phyloP scores from a whole-genome alignment of 2,113 vertebrate species.

The Sialia sialis region DNA sequence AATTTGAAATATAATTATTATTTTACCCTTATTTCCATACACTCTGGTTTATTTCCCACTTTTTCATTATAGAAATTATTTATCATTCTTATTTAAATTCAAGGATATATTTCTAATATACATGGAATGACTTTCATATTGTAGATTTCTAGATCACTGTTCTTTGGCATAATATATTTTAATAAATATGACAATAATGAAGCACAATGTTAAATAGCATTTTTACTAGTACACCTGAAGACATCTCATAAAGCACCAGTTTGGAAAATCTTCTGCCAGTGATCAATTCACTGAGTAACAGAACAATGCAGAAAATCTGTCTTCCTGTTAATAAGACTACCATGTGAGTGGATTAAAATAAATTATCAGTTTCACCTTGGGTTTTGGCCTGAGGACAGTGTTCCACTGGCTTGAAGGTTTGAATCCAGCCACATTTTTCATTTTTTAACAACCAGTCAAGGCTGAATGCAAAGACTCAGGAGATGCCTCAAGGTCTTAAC shows the following conservation, averaged over 20 bases:
- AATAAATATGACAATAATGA: background rate
- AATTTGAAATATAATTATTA: background rate
- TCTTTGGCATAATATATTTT: background rate
- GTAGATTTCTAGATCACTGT: background rate
- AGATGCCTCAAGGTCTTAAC: background rate
- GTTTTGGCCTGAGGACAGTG: background rate
- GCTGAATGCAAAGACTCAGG: background rate
- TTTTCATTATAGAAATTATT: background rate
- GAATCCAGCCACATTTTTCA: background rate
- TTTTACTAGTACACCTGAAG: background rate
- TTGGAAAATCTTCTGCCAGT: background rate
- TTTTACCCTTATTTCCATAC: background rate
- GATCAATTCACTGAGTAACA: background rate
- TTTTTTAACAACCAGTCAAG: slow-evolving; percentile 12
- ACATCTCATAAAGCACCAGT: background rate
- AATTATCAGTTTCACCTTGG: background rate
- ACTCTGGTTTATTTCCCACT: background rate
- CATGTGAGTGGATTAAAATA: background rate
- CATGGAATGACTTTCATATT: background rate
- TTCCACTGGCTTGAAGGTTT: background rate
- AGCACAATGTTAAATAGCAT: background rate
- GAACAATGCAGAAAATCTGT: background rate
- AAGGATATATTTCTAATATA: background rate
- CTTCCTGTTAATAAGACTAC: background rate
- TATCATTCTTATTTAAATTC: background rate